A percentile compares a stretch with the other conserved stretches of the same genome.
These are phyloP conservation scores for Crotalus helleri DNA, from an alignment of 2,113 vertebrate genomes.

Conservation along the genomic window DNA sequence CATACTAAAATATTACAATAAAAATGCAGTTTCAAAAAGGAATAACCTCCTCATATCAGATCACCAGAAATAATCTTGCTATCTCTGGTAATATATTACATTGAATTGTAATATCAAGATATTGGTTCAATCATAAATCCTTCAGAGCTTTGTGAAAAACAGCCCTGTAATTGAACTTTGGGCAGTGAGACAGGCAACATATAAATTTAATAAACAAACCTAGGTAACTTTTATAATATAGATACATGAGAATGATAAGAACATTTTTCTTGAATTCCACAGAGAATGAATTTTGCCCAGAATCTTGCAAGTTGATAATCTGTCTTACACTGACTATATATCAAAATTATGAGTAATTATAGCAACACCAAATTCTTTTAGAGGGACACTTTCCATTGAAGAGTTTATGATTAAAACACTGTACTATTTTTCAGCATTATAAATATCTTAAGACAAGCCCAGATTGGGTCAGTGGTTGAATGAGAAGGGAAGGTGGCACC, in stretches of 20 bases:
- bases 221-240: constrained; percentile 21
- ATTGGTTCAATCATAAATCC: constrained; percentile 7
- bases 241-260: constrained; percentile 3
- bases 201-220: constrained; percentile 10
- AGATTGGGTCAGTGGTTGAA: not conserved
- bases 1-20: constrained; percentile 32
- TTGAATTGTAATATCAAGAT: constrained; percentile 21
- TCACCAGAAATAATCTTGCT: constrained; percentile 19
- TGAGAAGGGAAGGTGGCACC: not conserved
- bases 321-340: constrained; percentile 30
- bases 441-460: not conserved
- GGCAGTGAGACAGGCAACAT: not conserved
- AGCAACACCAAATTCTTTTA: fast-evolving
- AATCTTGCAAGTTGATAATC: constrained; percentile 9
- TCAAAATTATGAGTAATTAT: not conserved
- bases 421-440: not conserved
- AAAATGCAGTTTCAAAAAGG: constrained; percentile 20
- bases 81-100: constrained; percentile 27
- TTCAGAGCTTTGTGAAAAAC: constrained; percentile 36
- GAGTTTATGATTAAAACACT: constrained; percentile 2
- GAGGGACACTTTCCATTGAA: not conserved
- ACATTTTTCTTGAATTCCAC: constrained; percentile 19
- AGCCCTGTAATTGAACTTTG: not conserved
- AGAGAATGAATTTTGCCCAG: constrained; percentile 31
- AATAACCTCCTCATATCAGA: constrained; percentile 14